Base-by-base conservation (phyloP, 2,888 invertebrate species). In the Ormyrus pomaceus region DNA sequence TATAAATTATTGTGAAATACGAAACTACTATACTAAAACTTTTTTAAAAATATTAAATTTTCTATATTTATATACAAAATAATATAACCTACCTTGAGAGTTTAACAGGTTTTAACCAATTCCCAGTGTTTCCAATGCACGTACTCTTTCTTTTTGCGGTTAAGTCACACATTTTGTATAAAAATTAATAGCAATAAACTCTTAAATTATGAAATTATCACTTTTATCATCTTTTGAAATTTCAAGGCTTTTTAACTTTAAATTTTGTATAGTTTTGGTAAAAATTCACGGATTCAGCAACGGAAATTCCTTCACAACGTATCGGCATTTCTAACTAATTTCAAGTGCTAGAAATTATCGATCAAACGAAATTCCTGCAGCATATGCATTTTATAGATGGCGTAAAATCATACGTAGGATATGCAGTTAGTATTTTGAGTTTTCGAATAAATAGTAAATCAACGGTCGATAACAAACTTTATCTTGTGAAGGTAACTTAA, bases 11-110 rank as follows among this genome's bases (percentile, higher is more conserved):
- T 11, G 6, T 6, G 45, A 46, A 62, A 62, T 62, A 46, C 46
- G 48, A 62, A 62, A 11, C 11, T 11, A 62, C 46, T 62, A 11
- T 62, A 46, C 6, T 62, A 51, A 4, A 46, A 62, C 46, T 62
- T 46, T 62, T 62, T 11, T 62, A 51, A 4, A 66, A 51, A 53
- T 34, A 70, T 9, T n/a, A 3, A 58, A 11, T 46, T 70, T 46
- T 58, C 13, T 5, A 7, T 46, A 72, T 62, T 6, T 50, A 53
- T 62, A 51, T 72, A 48, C 11, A 55, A 1, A 55, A 64, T 48
- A 45, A 8, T 13, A 51, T 56, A 74, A 79, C 70, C 51, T 75
- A 79, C 79, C 70, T 75, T 75, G 59, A 79, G n/a, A 69, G 48
- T 13, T 77, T 81, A 11, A 81, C 53, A 11, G 53, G n/a, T 74